Evolutionary conservation across 2,888 invertebrate species (phyloP).

Genomic region (Baccha elongata): DNA sequence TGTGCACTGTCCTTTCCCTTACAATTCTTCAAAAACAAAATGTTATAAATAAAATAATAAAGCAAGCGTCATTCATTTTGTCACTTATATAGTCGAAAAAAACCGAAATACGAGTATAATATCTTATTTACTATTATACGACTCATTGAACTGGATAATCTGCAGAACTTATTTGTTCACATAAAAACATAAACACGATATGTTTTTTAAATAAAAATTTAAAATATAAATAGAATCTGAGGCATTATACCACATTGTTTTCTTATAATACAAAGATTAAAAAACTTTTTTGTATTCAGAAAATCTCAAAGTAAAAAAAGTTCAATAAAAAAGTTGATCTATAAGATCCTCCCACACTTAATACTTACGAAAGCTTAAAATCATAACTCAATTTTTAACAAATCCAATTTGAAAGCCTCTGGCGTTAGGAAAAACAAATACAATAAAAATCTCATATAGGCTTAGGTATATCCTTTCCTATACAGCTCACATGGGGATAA

Average conservation of each 20-base stretch:
- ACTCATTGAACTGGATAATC: too few relatives aligned
- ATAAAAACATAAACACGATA: too few relatives aligned
- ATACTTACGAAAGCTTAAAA: slow-evolving; percentile 5
- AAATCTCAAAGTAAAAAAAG: neutral
- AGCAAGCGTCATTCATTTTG: too few relatives aligned
- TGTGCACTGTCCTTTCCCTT: too few relatives aligned
- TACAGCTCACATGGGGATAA: slow-evolving; percentile 37
- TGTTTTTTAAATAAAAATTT: neutral
- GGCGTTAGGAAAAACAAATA: neutral
- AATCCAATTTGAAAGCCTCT: slow-evolving; percentile 7
- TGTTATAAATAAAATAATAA: too few relatives aligned
- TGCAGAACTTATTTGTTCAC: too few relatives aligned
- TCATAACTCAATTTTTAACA: slow-evolving; percentile 17
- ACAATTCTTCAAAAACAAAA: too few relatives aligned
- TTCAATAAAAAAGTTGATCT: neutral
- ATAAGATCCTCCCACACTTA: neutral
- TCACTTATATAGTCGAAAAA: too few relatives aligned
- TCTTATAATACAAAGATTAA: neutral
- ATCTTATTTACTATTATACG: too few relatives aligned
- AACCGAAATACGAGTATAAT: too few relatives aligned
- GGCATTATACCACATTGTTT: neutral
- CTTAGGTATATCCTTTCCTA: slow-evolving; percentile 26
- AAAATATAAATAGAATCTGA: neutral
- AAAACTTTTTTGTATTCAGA: neutral
- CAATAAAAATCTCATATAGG: neutral